A percentile compares a stretch with the other conserved stretches of the same genome.
phyloP scores from a whole-genome alignment of 2,113 vertebrate species.

The Papio anubis region DNA sequence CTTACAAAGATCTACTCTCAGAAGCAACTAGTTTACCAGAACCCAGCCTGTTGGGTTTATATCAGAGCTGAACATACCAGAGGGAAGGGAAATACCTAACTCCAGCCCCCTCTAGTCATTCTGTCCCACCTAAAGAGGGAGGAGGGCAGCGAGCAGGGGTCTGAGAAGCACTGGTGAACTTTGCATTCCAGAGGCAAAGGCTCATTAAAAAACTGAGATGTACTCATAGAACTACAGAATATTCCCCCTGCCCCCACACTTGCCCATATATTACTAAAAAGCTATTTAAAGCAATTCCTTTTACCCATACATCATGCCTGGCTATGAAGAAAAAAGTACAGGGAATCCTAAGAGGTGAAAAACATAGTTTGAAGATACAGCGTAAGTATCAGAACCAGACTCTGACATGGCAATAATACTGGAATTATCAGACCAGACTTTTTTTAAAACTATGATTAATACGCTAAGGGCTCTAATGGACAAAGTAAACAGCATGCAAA shows the following conservation, averaged over 20 bases:
- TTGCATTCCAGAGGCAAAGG: background rate
- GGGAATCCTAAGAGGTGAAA: background rate
- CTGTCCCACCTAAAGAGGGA: background rate
- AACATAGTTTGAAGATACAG: background rate
- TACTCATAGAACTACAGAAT: background rate
- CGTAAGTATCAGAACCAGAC: background rate
- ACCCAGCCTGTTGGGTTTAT: background rate
- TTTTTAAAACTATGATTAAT: background rate
- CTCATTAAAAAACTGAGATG: background rate
- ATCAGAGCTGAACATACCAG: background rate
- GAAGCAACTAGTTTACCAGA: background rate
- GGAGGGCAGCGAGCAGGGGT: too few relatives aligned
- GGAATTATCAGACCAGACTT: background rate
- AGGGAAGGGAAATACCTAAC: background rate
- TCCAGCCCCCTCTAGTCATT: background rate
- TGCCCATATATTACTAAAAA: background rate
- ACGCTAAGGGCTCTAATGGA: background rate
- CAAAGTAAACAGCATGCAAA: background rate
- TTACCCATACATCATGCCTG: background rate
- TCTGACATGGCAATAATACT: background rate
- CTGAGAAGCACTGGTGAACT: background rate
- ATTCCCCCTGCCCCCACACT: background rate
- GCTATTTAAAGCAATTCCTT: background rate
- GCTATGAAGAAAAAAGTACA: background rate
- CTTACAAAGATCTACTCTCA: background rate